Conservation (phyloP, 2,888 invertebrate species). For the Oscheius sp. region DNA sequence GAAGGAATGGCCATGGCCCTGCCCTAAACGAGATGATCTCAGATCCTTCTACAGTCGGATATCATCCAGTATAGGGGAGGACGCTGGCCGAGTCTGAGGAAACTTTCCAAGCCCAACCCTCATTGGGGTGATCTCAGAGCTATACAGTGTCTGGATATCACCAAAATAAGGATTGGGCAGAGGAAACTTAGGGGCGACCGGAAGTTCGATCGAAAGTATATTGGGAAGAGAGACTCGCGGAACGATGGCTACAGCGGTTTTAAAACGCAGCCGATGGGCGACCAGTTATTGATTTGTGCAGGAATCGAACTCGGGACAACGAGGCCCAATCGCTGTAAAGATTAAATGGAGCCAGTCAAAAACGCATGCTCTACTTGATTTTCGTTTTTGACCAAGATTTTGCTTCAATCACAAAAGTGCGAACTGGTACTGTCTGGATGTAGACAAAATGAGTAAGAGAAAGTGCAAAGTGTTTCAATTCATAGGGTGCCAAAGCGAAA, state of each 20-base stretch:
- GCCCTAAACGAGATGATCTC: conserved; percentile 35
- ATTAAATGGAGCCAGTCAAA: conserved; percentile 6
- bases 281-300: conserved; percentile 33
- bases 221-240: conserved; percentile 5
- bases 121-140: conserved; percentile 36
- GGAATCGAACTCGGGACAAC: conserved; percentile 25
- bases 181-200: background rate
- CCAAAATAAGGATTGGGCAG: conserved; percentile 27
- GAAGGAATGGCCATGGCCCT: conserved; percentile 16
- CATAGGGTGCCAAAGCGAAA: background rate
- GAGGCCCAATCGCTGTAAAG: conserved; percentile 19
- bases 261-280: conserved; percentile 34
- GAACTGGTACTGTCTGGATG: background rate
- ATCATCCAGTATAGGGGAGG: conserved; percentile 26
- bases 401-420: background rate
- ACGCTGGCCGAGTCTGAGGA: background rate
- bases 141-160: conserved; percentile 28
- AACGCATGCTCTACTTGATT: background rate
- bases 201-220: background rate
- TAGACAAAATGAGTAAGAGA: too few species aligned
- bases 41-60: conserved; percentile 25
- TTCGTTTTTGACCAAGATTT: background rate
- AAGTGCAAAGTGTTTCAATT: too few species aligned
- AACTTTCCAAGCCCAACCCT: conserved; percentile 25
- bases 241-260: conserved; percentile 32